Base-by-base conservation (phyloP, 2,113 vertebrate genomes). In the Merops nubicus region DNA sequence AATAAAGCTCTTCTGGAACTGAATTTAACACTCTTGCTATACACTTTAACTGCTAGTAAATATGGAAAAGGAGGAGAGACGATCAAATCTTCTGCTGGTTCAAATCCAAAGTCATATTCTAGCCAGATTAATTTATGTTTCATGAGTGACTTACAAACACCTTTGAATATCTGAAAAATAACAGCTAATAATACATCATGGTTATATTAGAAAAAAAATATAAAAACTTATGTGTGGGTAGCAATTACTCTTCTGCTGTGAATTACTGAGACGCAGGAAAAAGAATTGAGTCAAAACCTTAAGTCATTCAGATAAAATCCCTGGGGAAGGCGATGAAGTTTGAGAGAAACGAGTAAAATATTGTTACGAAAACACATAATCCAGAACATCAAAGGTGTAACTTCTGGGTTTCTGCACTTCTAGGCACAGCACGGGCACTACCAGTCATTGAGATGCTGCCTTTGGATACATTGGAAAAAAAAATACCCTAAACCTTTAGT, bases 361-460 rank as follows among this genome's bases (percentile, higher is more conserved):
- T 0, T 84, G 28, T 7, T 43, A 31, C 85, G 31, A 12, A 83
- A 82, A 78, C 6, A 12, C 3, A 36, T 56, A 7, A 85, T 33
- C 26, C 28, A 51, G 20, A 73, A 65, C 16, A 42, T 0, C 19
- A 20, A 78, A 88, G 75, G n/a, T 1, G 23, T 62, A 64, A 33
- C 11, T 84, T 88, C 33, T 17, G 57, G 9, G 17, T 40, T 64
- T 60, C 11, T 53, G 11, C 59, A 36, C 22, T 25, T 60, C 34
- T 16, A 23, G 26, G n/a, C 65, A 75, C 4, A 62, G 25, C 23
- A 56, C 4, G 40, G 11, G 8, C 28, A 95, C 56, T 16, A 40
- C 1, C 1, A 0, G 14, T 25, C 7, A 22, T 9, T 50, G 20
- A 57, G 33, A 19, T 65, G 38, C 8, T 65, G 17, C 18, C 25